A percentile compares a stretch with the other conserved stretches of the same genome.
Evolutionary conservation across 2,113 vertebrate genomes (phyloP).

Genomic region (Colossoma macropomum): DNA sequence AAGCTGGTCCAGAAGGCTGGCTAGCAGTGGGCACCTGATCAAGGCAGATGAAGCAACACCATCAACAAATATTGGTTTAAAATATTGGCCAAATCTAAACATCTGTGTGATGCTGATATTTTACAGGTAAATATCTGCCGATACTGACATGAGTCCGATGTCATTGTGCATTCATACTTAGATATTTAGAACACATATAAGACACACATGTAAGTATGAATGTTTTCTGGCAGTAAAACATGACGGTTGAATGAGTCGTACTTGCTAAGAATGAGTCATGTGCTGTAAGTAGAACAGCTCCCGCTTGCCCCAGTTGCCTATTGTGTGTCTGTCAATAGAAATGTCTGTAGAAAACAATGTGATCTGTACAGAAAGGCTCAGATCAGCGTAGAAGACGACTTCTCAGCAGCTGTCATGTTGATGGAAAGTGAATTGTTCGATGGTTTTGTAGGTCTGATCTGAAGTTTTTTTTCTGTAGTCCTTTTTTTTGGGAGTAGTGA

Average conservation of each 20-base stretch:
- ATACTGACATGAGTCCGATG: too few species aligned
- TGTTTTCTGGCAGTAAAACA: neutral
- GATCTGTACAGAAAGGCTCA: neutral
- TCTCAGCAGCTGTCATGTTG: neutral
- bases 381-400: neutral
- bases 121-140: too few species aligned
- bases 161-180: too few species aligned
- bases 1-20: too few species aligned
- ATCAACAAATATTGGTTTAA: too few species aligned
- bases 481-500: neutral
- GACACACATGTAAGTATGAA: neutral
- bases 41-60: too few species aligned
- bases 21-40: too few species aligned
- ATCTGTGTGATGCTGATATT: too few species aligned
- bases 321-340: conserved; percentile 21
- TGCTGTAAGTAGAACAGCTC: conserved; percentile 19
- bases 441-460: neutral
- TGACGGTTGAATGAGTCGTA: neutral
- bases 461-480: neutral
- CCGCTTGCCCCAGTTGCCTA: conserved; percentile 4
- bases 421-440: neutral
- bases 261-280: conserved; percentile 23
- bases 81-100: too few species aligned
- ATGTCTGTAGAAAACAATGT: conserved; percentile 15
- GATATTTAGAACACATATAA: too few species aligned